Percentiles rank a stretch among this genome's conserved stretches.
Conservation (phyloP, 2,797 vertebrate genomes). For the Eulemur coronatus region DNA sequence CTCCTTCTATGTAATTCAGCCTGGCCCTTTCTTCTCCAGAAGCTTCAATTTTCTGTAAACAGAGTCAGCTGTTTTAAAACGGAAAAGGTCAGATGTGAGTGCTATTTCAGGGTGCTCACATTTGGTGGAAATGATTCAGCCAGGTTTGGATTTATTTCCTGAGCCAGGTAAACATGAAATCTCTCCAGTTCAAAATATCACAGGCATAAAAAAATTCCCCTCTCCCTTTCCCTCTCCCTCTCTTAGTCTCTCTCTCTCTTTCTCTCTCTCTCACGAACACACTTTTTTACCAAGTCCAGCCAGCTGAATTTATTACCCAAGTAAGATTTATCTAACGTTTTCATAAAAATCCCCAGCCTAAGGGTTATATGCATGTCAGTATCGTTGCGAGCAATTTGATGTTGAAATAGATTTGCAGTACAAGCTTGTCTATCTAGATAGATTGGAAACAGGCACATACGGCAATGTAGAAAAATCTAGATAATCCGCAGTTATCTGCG, state of each 20-base stretch:
- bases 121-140: constrained; percentile 35
- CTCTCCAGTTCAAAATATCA: constrained; percentile 55
- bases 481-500: constrained; percentile 4
- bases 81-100: constrained; percentile 54
- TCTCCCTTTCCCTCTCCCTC: too few relatives aligned
- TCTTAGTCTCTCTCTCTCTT: rapidly evolving
- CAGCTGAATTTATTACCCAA: constrained; percentile 24
- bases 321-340: constrained; percentile 38
- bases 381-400: neutral
- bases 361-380: neutral
- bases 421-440: neutral
- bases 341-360: constrained; percentile 28
- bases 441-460: constrained; percentile 6
- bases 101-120: constrained; percentile 5
- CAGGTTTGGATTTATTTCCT: constrained; percentile 50
- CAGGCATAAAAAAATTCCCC: neutral
- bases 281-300: neutral
- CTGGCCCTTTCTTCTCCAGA: neutral
- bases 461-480: constrained; percentile 23
- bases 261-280: rapidly evolving
- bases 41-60: neutral
- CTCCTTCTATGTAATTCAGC: neutral
- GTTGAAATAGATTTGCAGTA: constrained; percentile 41
- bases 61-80: neutral
- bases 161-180: constrained; percentile 53